Evolutionary conservation across 2,113 vertebrate genomes (phyloP).

Genomic region (Tachuris rubrigastra): DNA sequence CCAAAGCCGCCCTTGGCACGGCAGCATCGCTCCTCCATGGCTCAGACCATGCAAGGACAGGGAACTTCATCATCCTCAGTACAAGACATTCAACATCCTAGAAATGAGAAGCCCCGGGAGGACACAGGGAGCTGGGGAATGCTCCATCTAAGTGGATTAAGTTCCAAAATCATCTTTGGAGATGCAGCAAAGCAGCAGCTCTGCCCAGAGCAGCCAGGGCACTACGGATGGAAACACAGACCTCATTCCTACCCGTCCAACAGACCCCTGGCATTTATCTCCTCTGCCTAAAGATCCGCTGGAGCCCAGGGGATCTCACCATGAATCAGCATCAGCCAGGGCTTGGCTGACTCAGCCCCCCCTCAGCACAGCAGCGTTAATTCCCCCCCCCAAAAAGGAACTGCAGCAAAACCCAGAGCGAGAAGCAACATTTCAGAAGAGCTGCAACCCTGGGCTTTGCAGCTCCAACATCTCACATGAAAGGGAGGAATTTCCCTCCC

Average conservation of each 20-base stretch:
- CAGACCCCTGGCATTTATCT: neutral
- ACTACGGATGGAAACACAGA: neutral
- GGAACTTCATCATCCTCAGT: too few relatives aligned
- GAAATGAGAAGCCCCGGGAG: neutral
- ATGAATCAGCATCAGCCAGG: neutral
- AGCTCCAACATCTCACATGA: neutral
- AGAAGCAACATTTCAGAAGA: neutral
- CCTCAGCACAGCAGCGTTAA: neutral
- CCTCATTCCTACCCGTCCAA: rapidly evolving
- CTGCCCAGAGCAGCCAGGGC: rapidly evolving
- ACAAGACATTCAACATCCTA: neutral
- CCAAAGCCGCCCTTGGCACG: neutral
- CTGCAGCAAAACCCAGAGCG: rapidly evolving
- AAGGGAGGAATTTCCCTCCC: neutral
- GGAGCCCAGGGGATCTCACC: neutral
- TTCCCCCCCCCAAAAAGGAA: neutral
- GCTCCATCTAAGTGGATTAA: neutral
- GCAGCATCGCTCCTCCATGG: neutral
- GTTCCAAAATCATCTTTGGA: neutral
- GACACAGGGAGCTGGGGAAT: neutral
- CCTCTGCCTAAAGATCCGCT: neutral
- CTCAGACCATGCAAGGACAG: rapidly evolving
- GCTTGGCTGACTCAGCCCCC: neutral
- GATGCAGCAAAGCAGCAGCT: neutral
- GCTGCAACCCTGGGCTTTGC: neutral